These are phyloP conservation scores for Cheilinus undulatus DNA, from an alignment of 2,113 vertebrate genomes.

Conservation along the genomic window DNA sequence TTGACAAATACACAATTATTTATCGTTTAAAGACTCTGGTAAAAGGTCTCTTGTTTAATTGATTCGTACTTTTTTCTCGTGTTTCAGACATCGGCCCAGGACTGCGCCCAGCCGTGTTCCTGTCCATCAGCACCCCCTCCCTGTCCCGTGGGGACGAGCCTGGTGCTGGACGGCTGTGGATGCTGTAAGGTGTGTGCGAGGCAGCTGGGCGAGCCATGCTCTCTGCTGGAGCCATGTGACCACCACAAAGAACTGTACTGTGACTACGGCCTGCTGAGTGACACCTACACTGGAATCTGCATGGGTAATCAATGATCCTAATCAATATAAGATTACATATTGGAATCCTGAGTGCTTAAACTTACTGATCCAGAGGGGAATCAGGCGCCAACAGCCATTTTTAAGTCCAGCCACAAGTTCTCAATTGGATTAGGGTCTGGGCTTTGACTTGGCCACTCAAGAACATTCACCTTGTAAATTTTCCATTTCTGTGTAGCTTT, in stretches of 20 bases:
- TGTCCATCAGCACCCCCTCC: constrained; percentile 76
- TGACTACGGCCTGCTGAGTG: constrained; percentile 73
- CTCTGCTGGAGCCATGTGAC: constrained; percentile 82
- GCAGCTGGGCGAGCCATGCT: constrained; percentile 84
- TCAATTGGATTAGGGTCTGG: no score
- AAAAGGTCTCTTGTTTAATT: background rate
- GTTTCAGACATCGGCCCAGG: constrained; percentile 71
- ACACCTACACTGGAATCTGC: constrained; percentile 82
- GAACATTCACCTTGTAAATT: no score
- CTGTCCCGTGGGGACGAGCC: constrained; percentile 82
- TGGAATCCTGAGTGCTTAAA: no score
- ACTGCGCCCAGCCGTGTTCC: constrained; percentile 79
- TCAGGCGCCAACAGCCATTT: no score
- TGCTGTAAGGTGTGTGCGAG: constrained; percentile 87
- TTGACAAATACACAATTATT: no score
- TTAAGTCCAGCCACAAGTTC: no score
- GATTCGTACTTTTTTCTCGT: background rate
- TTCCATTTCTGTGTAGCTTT: no score
- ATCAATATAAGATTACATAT: no score
- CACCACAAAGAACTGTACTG: constrained; percentile 87
- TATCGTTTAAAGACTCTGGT: no score
- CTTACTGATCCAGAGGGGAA: no score
- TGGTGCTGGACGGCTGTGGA: constrained; percentile 84
- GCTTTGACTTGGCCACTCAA: no score
- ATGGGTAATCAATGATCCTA: no score